A percentile compares a stretch with the other conserved stretches of the same genome.
phyloP scores from a whole-genome alignment of 2,888 invertebrate species.

The Tipula unca region DNA sequence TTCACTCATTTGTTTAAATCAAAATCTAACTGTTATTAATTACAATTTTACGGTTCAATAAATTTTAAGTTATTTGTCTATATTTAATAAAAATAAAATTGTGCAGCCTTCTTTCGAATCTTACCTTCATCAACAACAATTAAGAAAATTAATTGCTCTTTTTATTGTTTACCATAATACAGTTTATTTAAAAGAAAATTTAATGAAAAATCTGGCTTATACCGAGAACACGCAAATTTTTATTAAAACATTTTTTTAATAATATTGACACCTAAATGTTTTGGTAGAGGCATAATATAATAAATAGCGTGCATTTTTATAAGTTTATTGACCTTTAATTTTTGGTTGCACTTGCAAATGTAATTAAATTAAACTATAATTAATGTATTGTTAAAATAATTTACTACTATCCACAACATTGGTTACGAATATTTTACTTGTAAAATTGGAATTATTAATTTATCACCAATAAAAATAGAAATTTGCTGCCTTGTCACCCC shows the following conservation, averaged over 20 bases:
- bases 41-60: neutral
- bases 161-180: neutral
- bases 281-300: neutral
- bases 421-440: neutral
- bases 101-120: neutral
- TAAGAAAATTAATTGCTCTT: neutral
- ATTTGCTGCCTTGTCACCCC: neutral
- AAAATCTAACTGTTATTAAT: neutral
- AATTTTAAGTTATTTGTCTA: neutral
- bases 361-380: neutral
- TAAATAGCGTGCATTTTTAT: neutral
- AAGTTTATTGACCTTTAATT: neutral
- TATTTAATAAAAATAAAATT: neutral
- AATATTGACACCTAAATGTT: too few relatives aligned
- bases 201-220: neutral
- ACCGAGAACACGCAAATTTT: too few relatives aligned
- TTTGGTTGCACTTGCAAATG: neutral
- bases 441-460: neutral
- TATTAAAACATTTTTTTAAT: too few relatives aligned
- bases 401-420: neutral
- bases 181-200: neutral
- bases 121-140: neutral
- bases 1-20: neutral
- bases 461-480: too few relatives aligned
- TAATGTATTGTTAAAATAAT: neutral